A percentile compares a stretch with the other conserved stretches of the same genome.
Conservation (phyloP, 2,113 vertebrate species). For the Pseudopodoces humilis region DNA sequence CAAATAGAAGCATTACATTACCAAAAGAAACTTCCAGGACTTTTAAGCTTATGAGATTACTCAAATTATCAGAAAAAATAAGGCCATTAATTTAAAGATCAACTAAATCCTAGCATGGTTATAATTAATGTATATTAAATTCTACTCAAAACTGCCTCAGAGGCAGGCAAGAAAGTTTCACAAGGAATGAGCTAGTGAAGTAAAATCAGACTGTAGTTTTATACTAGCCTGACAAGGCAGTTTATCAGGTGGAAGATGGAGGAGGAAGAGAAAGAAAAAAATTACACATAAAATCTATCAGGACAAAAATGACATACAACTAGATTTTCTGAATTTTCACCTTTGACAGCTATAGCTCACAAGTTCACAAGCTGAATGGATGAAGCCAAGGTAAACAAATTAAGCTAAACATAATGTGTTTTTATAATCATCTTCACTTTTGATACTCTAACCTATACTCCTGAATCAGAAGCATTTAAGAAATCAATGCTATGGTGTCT, state of each 20-base stretch:
- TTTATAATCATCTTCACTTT: background rate
- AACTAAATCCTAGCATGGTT: background rate
- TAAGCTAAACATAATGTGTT: background rate
- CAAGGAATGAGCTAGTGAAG: background rate
- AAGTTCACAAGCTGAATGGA: background rate
- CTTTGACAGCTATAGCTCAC: background rate
- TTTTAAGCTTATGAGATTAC: background rate
- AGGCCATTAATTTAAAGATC: background rate
- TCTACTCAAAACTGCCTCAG: background rate
- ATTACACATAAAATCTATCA: background rate
- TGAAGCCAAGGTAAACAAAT: background rate
- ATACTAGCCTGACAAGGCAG: background rate
- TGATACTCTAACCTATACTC: background rate
- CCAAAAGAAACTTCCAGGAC: background rate
- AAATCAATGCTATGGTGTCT: background rate
- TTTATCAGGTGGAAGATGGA: background rate
- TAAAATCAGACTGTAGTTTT: background rate
- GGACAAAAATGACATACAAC: background rate
- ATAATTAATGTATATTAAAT: background rate
- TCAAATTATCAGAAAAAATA: background rate
- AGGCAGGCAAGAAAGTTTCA: background rate
- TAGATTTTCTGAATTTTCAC: background rate
- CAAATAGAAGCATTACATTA: background rate
- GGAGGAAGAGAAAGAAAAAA: fast-evolving
- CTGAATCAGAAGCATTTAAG: background rate